These are phyloP conservation scores for Slavum lentiscoides DNA, from an alignment of 2,888 invertebrate species.

Conservation along the genomic window DNA sequence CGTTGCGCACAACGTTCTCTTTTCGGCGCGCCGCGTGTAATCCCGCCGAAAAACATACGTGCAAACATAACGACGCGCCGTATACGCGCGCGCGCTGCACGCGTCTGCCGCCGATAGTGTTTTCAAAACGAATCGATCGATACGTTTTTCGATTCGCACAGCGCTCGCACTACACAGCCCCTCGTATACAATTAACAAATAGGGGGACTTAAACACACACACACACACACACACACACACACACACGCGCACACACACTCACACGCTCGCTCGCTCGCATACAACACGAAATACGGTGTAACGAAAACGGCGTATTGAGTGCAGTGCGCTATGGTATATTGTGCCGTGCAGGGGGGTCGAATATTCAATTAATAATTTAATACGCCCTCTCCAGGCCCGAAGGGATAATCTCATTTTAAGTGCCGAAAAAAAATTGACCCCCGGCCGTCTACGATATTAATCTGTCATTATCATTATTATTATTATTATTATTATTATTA, in stretches of 20 bases:
- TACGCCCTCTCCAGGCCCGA: conserved; percentile 17
- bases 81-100: no score
- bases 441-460: not conserved
- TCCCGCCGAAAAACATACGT: not conserved
- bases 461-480: no score
- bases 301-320: conserved; percentile 5
- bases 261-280: no score
- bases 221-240: no score
- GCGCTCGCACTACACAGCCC: not conserved
- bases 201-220: not conserved
- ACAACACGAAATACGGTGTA: not conserved
- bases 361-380: conserved; percentile 47
- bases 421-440: conserved; percentile 15
- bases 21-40: no score
- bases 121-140: conserved; percentile 14
- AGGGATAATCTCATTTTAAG: conserved; percentile 43
- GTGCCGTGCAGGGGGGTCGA: not conserved
- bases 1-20: no score
- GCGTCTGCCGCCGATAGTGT: no score
- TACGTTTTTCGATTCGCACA: conserved; percentile 17
- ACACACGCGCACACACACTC: not conserved
- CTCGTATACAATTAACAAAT: not conserved
- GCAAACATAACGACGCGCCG: no score
- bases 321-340: not conserved
- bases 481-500: no score